phyloP scores from a whole-genome alignment of 2,888 invertebrate genomes.

The Drosophila leonis region DNA sequence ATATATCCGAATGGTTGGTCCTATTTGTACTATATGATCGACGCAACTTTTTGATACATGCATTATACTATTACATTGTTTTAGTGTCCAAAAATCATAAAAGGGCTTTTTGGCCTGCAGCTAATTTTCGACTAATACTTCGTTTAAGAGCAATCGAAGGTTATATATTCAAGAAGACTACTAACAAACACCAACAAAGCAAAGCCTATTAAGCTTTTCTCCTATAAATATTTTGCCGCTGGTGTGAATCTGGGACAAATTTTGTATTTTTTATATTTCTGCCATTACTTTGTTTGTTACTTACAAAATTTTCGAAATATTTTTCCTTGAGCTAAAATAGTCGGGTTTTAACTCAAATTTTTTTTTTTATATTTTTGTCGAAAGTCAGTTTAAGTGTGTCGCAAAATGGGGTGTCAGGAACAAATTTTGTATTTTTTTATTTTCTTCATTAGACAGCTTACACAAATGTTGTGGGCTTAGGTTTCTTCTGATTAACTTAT shows the following conservation, averaged over 20 bases:
- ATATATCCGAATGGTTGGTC: too few species aligned
- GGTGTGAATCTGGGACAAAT: conserved; percentile 37
- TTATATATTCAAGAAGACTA: conserved; percentile 16
- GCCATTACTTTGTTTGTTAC: too few species aligned
- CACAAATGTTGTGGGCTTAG: not conserved
- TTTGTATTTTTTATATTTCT: not conserved
- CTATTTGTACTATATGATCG: too few species aligned
- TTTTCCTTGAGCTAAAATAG: too few species aligned
- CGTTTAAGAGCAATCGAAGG: not conserved
- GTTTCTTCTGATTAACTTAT: not conserved
- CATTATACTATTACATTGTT: not conserved
- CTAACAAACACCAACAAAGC: conserved; percentile 10
- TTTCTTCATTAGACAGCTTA: too few species aligned
- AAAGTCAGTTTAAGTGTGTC: not conserved
- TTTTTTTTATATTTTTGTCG: not conserved
- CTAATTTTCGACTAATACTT: not conserved
- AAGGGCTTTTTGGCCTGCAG: too few species aligned
- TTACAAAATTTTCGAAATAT: too few species aligned
- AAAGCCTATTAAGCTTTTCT: conserved; percentile 33
- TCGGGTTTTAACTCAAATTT: too few species aligned
- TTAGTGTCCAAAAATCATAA: not conserved
- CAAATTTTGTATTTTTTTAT: too few species aligned
- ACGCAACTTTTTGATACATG: too few species aligned
- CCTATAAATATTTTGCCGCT: conserved; percentile 34
- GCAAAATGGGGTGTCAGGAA: too few species aligned